Conservation (phyloP, 2,113 vertebrate species). For the Cebus imitator region DNA sequence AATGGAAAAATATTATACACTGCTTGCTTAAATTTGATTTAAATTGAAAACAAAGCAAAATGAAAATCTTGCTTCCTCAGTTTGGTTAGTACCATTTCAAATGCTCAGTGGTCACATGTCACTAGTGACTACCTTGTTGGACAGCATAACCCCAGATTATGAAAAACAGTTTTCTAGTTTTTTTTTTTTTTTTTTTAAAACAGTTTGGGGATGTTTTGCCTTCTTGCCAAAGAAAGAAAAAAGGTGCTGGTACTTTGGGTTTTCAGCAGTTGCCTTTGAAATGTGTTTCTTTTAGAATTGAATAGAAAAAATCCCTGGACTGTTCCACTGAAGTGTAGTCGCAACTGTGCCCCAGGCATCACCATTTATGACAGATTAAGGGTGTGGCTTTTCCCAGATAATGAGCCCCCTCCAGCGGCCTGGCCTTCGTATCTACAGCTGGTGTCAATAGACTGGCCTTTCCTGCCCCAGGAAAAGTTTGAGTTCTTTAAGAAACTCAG, state of each 20-base stretch:
- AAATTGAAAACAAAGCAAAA: not conserved
- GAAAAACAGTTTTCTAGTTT: not conserved
- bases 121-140: not conserved
- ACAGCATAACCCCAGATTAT: not conserved
- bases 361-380: not conserved
- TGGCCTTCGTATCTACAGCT: not conserved
- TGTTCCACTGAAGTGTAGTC: not conserved
- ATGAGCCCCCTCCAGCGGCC: not conserved
- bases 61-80: not conserved
- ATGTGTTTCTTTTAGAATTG: not conserved
- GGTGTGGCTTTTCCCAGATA: not conserved
- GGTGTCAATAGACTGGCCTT: not conserved
- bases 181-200: not conserved
- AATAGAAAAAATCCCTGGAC: not conserved
- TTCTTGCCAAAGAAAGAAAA: not conserved
- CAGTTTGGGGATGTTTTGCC: not conserved
- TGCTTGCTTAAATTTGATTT: not conserved
- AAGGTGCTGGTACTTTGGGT: not conserved
- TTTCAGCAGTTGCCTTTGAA: not conserved
- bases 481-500: not conserved
- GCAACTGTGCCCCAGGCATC: not conserved
- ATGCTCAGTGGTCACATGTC: not conserved
- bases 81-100: not conserved
- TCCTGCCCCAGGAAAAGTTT: conserved; percentile 4
- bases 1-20: not conserved